Percentiles rank a stretch among this genome's conserved stretches.
phyloP scores from a whole-genome alignment of 1,140 invertebrate genomes.

The Solen grandis region DNA sequence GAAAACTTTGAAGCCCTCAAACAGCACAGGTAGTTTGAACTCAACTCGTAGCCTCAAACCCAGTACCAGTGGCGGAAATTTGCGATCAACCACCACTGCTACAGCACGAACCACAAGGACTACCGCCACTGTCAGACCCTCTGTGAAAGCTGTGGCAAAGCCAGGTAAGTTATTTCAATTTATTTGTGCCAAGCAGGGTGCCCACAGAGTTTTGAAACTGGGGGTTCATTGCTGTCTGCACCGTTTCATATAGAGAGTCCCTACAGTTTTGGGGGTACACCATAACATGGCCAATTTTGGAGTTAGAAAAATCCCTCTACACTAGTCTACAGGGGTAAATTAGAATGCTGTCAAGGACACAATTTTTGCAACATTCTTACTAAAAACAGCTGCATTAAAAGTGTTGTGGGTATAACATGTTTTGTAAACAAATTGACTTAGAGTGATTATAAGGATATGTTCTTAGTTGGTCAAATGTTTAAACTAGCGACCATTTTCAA shows the following conservation, averaged over 20 bases:
- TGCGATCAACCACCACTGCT: neutral
- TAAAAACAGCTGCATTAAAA: no score
- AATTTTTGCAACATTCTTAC: no score
- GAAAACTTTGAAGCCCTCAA: neutral
- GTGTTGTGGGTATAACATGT: no score
- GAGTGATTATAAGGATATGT: no score
- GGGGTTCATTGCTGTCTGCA: neutral
- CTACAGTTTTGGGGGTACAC: neutral
- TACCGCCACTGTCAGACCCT: conserved; percentile 28
- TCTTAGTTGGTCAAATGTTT: no score
- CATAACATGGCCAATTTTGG: neutral
- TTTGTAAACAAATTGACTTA: no score
- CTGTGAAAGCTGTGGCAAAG: conserved; percentile 9
- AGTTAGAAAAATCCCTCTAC: neutral
- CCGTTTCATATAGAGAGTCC: neutral
- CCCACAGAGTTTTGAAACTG: neutral
- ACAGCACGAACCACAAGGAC: neutral
- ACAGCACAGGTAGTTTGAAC: conserved; percentile 32
- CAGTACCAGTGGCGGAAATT: conserved; percentile 4
- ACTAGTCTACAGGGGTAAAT: neutral
- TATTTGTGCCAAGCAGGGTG: neutral
- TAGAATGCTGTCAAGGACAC: no score
- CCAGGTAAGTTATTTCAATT: conserved; percentile 8
- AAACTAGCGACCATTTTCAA: no score
- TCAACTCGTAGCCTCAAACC: neutral